A percentile compares a stretch with the other conserved stretches of the same genome.
Conservation (phyloP, 2,888 invertebrate genomes). For the Selenia dentaria region DNA sequence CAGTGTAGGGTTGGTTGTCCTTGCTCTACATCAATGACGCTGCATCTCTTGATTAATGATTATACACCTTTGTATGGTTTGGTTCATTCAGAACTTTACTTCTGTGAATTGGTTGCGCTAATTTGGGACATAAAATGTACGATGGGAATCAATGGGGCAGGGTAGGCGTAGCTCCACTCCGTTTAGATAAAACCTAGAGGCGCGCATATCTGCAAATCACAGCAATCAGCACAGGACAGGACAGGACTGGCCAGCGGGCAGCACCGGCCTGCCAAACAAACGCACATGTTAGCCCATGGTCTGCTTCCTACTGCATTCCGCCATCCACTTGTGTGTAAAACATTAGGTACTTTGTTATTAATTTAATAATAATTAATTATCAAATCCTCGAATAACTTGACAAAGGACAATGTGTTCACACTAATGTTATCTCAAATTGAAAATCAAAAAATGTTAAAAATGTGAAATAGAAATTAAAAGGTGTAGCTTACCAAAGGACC, state of each 20-base stretch:
- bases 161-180: conserved; percentile 53
- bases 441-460: no score
- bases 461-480: background rate
- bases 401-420: no score
- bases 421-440: no score
- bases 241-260: conserved; percentile 83
- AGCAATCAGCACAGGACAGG: conserved; percentile 81
- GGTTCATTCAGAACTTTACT: conserved; percentile 24
- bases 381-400: no score
- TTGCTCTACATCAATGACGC: conserved; percentile 35
- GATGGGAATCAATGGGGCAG: conserved; percentile 52
- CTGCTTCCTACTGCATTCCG: conserved; percentile 48
- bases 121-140: conserved; percentile 32
- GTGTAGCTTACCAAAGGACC: conserved; percentile 7
- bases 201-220: conserved; percentile 75
- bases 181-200: conserved; percentile 66
- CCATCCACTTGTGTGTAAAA: conserved; percentile 26
- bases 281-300: conserved; percentile 65
- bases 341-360: conserved; percentile 6
- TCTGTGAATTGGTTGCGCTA: conserved; percentile 24
- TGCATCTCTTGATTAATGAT: conserved; percentile 40
- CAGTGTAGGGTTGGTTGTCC: conserved; percentile 44
- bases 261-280: conserved; percentile 85
- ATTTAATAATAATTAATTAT: background rate
- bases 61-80: no score